Evolutionary conservation across 2,888 invertebrate species (phyloP).

Genomic region (Sinelater perroti): DNA sequence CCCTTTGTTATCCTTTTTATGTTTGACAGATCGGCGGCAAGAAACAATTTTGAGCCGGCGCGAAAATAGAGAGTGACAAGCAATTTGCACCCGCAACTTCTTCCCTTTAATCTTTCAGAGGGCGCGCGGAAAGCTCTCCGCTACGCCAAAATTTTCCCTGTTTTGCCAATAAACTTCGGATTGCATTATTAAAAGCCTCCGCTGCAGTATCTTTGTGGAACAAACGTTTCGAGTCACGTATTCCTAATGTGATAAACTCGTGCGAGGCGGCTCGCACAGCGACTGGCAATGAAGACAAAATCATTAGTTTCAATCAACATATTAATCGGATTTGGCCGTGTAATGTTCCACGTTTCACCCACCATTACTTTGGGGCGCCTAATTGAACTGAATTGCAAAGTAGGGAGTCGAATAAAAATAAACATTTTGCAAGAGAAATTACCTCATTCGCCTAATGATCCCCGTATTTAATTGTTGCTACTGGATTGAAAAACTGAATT

Average conservation of each 20-base stretch:
- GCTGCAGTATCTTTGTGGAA: slow-evolving; percentile 33
- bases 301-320: slow-evolving; percentile 60
- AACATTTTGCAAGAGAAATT: no score
- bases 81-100: slow-evolving; percentile 21
- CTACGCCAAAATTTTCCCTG: slow-evolving; percentile 21
- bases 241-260: slow-evolving; percentile 55
- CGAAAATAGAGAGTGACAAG: slow-evolving; percentile 32
- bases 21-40: slow-evolving; percentile 37
- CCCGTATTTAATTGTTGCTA: no score
- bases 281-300: slow-evolving; percentile 58
- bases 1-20: slow-evolving; percentile 39
- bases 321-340: slow-evolving; percentile 56
- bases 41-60: slow-evolving; percentile 37
- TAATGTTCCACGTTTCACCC: slow-evolving; percentile 51
- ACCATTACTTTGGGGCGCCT: slow-evolving; percentile 52
- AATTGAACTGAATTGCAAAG: slow-evolving; percentile 29
- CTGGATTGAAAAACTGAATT: no score
- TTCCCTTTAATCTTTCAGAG: slow-evolving; percentile 20
- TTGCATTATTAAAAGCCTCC: slow-evolving; percentile 35
- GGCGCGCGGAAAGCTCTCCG: background rate
- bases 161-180: slow-evolving; percentile 33
- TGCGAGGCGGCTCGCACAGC: slow-evolving; percentile 50
- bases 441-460: no score
- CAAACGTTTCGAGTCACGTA: slow-evolving; percentile 55
- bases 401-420: no score